Base-by-base conservation (phyloP, 2,888 invertebrate genomes). In the Tetanocera ferruginea region DNA sequence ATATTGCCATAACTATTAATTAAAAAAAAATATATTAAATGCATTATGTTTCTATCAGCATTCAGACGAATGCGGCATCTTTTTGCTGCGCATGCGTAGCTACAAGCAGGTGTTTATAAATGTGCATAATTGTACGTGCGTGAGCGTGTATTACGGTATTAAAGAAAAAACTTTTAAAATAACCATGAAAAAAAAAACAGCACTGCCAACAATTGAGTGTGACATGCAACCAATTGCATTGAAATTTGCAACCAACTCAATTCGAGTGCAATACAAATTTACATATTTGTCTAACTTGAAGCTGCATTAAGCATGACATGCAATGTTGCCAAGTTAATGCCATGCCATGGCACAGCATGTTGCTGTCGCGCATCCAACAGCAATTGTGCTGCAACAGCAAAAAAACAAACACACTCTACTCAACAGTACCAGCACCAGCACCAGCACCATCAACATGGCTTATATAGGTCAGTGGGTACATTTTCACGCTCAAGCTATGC, bases 381-480 rank as follows among this genome's bases (percentile, higher is more conserved):
- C 11, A 11, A 51, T 49, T 17, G 51, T n/a, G n/a, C 19, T 52
- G 71, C 25, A 49, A 49, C 28, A 19, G 70, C 67, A 17, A 49
- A 6, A 17, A 52, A 23, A 55, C 6, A 55, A 55, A 55, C 55
- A 5, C n/a, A 19, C 66, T n/a, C 37, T n/a, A 66, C 9, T n/a
- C 31, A 28, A 4, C 31, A 66, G 0, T 19, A n/a, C 64, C 64
- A 64, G 31, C 64, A 31, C n/a, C 64, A 31, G 31, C 25, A 62
- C 11, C 43, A 51, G 6, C 17, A 60, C 25, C n/a, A 60, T 9
- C 3, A 62, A 5, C 64, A 66, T 31, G 17, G 31, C 34, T 5
- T 8, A 51, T 67, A 55, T 75, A 55, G 75, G 75, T 75, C 75
- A 75, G 75, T 75, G 75, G 75, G 66, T 55, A 67, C 55, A 51